Percentiles rank a stretch among this genome's conserved stretches.
Evolutionary conservation across 2,797 vertebrate genomes (phyloP).

Genomic region (Muscicapa comitata): DNA sequence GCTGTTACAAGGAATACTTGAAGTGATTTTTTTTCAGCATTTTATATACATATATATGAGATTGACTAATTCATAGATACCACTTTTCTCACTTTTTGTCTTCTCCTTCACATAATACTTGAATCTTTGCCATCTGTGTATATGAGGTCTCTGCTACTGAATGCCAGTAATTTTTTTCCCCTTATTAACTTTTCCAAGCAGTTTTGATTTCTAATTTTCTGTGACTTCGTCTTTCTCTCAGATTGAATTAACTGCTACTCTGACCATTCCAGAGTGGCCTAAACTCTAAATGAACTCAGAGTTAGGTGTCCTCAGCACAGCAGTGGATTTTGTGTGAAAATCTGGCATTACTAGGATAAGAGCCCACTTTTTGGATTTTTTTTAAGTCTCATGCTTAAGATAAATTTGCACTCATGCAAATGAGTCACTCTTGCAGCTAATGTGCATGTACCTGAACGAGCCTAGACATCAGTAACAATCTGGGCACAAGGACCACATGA

Average conservation of each 20-base stretch:
- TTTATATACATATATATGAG: neutral
- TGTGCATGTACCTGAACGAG: neutral
- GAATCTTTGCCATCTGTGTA: neutral
- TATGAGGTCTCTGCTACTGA: neutral
- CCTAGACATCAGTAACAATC: neutral
- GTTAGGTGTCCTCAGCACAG: neutral
- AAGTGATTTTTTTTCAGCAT: neutral
- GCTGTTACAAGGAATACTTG: neutral
- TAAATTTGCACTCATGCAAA: neutral
- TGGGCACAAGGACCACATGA: neutral
- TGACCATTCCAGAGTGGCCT: neutral
- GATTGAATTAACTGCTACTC: neutral
- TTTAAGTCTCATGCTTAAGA: neutral
- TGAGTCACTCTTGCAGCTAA: neutral
- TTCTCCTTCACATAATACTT: neutral
- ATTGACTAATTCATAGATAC: neutral
- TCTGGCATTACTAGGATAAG: neutral
- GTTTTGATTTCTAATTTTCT: neutral
- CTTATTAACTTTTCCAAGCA: neutral
- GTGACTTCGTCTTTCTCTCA: neutral
- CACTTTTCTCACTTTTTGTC: neutral
- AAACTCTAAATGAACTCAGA: neutral
- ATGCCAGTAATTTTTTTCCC: neutral
- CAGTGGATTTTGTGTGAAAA: neutral
- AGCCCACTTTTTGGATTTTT: neutral